Percentiles rank a stretch among this genome's conserved stretches.
phyloP scores from a whole-genome alignment of 2,113 vertebrate species.

The Erythrocercus mccallii region DNA sequence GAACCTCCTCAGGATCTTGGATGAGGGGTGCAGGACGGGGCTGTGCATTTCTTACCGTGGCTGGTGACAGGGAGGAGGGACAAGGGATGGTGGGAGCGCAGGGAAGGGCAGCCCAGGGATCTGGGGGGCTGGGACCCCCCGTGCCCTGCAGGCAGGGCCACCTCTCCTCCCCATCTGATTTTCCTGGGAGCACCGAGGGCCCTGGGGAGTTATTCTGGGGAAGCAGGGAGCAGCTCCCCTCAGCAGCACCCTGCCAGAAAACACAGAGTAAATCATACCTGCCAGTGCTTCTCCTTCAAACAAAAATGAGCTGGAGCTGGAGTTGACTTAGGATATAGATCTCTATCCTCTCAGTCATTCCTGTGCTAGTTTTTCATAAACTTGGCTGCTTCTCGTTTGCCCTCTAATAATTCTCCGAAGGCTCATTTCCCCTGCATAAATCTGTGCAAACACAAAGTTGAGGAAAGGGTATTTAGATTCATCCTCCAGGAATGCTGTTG shows the following conservation, averaged over 20 bases:
- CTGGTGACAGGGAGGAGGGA: rapidly evolving
- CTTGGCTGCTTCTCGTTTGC: constrained; percentile 69
- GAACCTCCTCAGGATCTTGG: not conserved
- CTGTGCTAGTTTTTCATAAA: constrained; percentile 68
- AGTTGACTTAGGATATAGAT: constrained; percentile 64
- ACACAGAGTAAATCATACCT: not conserved
- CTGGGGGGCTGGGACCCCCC: rapidly evolving
- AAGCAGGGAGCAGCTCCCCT: not conserved
- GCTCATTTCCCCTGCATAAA: constrained; percentile 71
- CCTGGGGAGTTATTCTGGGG: not conserved
- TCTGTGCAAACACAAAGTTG: constrained; percentile 74
- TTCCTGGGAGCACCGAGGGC: not conserved
- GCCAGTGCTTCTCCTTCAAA: not conserved
- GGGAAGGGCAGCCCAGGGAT: not conserved
- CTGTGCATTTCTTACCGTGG: rapidly evolving
- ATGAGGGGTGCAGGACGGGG: not conserved
- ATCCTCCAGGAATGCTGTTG: constrained; percentile 63
- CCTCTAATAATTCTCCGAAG: constrained; percentile 74
- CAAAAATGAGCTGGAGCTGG: constrained; percentile 36
- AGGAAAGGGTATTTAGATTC: constrained; percentile 69
- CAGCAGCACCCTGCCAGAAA: not conserved
- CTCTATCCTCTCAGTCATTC: constrained; percentile 63
- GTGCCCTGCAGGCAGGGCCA: not conserved
- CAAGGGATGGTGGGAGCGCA: not conserved
- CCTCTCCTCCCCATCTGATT: not conserved